These are phyloP conservation scores for Cochlearius cochlearius DNA, from an alignment of 2,113 vertebrate genomes.

Conservation along the genomic window DNA sequence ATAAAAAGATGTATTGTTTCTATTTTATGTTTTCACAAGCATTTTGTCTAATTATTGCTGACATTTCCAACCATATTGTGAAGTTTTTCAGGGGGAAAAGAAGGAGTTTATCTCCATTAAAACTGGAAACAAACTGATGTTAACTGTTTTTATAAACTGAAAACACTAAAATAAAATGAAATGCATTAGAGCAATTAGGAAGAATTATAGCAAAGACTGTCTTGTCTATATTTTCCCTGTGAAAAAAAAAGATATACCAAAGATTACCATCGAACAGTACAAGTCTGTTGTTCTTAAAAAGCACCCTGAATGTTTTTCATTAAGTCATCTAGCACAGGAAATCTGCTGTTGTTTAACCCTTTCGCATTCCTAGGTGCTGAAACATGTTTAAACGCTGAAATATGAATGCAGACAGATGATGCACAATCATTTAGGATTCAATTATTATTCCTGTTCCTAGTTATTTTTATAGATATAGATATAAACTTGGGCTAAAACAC, in stretches of 20 bases:
- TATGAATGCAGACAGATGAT: not conserved
- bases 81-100: conserved; percentile 36
- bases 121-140: conserved; percentile 48
- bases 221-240: not conserved
- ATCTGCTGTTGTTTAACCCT: conserved; percentile 4
- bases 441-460: not conserved
- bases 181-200: conserved; percentile 53
- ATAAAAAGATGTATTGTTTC: conserved; percentile 45
- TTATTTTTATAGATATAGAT: not conserved
- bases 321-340: conserved; percentile 8
- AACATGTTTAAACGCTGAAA: not conserved
- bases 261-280: not conserved
- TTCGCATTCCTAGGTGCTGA: not conserved
- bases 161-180: conserved; percentile 55
- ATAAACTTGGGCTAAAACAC: not conserved
- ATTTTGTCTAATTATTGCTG: conserved; percentile 68
- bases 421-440: not conserved
- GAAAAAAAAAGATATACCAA: not conserved
- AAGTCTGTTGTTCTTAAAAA: not conserved
- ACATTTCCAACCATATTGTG: conserved; percentile 49
- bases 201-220: conserved; percentile 36
- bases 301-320: conserved; percentile 13
- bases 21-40: conserved; percentile 54
- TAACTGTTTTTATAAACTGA: conserved; percentile 58
- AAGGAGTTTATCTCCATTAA: conserved; percentile 55